phyloP scores from a whole-genome alignment of 2,113 vertebrate genomes.

The Rhombomys opimus region DNA sequence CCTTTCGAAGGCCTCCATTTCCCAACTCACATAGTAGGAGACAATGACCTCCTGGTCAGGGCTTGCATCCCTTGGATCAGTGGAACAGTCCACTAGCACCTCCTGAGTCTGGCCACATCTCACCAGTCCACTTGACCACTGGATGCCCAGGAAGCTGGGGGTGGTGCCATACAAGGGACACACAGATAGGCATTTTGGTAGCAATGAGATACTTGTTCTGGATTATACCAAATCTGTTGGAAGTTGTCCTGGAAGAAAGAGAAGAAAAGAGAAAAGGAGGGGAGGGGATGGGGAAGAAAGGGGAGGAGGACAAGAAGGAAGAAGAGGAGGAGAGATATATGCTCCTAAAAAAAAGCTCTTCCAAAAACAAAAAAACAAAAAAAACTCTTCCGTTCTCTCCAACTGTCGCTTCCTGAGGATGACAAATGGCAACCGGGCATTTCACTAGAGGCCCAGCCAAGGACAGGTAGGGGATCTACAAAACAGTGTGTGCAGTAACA shows the following conservation, averaged over 20 bases:
- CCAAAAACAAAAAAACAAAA: no score
- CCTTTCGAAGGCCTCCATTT: background rate
- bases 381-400: background rate
- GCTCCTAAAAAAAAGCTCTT: no score
- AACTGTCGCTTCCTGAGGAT: background rate
- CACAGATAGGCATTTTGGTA: conserved; percentile 79
- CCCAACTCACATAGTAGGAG: conserved; percentile 84
- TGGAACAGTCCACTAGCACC: conserved; percentile 81
- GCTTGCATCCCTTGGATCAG: conserved; percentile 72
- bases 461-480: background rate
- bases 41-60: conserved; percentile 77
- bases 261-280: no score
- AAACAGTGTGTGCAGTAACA: background rate
- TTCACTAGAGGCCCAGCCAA: background rate
- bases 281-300: no score
- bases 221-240: conserved; percentile 46
- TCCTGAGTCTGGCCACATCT: conserved; percentile 68
- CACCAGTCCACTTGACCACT: background rate
- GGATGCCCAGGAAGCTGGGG: conserved; percentile 79
- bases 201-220: conserved; percentile 48
- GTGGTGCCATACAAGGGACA: conserved; percentile 79
- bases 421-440: background rate
- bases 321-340: background rate
- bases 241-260: conserved; percentile 80
- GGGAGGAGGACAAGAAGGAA: rapidly evolving